Conservation (phyloP, 2,113 vertebrate genomes). For the Malurus cyaneus region DNA sequence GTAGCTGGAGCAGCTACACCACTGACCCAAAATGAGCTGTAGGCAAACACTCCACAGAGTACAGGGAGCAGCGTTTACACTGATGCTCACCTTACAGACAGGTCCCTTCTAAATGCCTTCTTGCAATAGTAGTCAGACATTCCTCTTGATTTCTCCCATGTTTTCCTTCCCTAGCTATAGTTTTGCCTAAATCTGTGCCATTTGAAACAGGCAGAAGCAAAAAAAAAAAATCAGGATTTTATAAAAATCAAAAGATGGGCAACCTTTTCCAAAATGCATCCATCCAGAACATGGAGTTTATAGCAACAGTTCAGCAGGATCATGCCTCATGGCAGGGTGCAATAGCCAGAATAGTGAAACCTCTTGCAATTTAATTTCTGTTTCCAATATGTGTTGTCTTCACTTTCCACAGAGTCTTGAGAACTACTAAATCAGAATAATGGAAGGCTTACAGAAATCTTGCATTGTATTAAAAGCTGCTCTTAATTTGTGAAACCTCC, state of each 20-base stretch:
- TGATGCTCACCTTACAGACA: background rate
- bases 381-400: slow-evolving; percentile 1
- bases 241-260: background rate
- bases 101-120: background rate
- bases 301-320: background rate
- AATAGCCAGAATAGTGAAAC: background rate
- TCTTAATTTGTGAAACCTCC: background rate
- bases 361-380: background rate
- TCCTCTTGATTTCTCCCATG: background rate
- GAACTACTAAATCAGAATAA: slow-evolving; percentile 38
- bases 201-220: background rate
- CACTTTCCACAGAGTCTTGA: background rate
- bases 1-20: slow-evolving; percentile 6
- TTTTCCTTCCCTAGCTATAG: background rate
- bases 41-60: background rate
- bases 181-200: background rate
- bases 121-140: background rate
- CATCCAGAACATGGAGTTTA: background rate
- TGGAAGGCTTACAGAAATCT: slow-evolving; percentile 20
- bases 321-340: background rate
- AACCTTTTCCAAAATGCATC: background rate
- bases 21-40: slow-evolving; percentile 19
- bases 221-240: background rate
- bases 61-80: background rate
- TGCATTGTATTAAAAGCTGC: background rate